Base-by-base conservation (phyloP, 2,113 vertebrate genomes). In the Ceyx melanurus region DNA sequence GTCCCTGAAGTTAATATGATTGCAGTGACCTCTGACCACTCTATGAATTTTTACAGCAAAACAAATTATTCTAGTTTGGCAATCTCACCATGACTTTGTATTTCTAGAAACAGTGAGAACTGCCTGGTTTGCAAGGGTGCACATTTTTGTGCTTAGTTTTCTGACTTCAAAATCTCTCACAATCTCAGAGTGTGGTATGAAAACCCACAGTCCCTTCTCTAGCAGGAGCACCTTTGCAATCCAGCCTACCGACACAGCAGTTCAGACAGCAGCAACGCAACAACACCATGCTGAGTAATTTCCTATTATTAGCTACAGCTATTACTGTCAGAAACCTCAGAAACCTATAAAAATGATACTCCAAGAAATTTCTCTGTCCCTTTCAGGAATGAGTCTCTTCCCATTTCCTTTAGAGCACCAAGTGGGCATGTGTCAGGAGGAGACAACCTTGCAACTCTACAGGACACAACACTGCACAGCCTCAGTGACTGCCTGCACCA, bases 251-350 rank as follows among this genome's bases (percentile, higher is more conserved):
- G 62, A 66, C 25, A 60, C 68, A 53, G 37, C 81, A 77, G 43
- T 50, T 68, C 68, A 86, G 42, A 22, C 50, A 84, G 60, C 72
- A 28, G 33, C 40, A 57, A 60, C 71, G 54, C 77, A 77, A 80
- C 94, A 74, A 78, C 85, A 56, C 58, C 60, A 35, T 40, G 71
- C 93, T 50, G 86, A 92, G 79, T 68, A 74, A 85, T 75, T 31
- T 73, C 77, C 87, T 86, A 72, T 77, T 65, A 56, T 53, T 80
- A 90, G 84, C 79, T 71, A 48, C 40, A 45, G 81, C 75, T 76
- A 72, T 82, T 61, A 82, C 33, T 29, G 42, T 51, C 77, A 77
- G 58, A 64, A 35, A 18, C 51, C 65, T 77, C 61, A 33, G n/a
- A 20, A 33, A 64, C 65, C 35, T 4, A 6, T 4, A 33, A 43